Base-by-base conservation (phyloP, 1,140 invertebrate genomes). In the Stegodyphus mimosarum region DNA sequence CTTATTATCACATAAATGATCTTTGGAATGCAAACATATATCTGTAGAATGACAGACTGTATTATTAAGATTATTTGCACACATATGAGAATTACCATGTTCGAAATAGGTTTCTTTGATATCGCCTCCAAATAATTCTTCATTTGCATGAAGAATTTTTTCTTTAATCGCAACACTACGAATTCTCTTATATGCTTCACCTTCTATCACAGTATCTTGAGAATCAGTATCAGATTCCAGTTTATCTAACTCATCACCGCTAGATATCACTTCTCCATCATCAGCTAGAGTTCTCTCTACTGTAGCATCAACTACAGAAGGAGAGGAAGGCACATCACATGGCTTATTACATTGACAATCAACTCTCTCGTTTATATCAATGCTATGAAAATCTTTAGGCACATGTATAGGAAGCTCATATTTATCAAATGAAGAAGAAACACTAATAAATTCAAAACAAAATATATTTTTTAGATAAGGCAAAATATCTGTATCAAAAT, bases 111-210 rank as follows among this genome's bases (percentile, higher is more conserved):
- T 49, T 55, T 84, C 81, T 76, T 84, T 84, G 17, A 49, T 10
- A 55, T 17, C 60, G 5, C 33, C 74, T 52, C 72, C 75, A 74
- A 81, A 76, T 70, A 86, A 84, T 72, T 88, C 87, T 52, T 84
- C 70, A 81, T 88, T 88, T 17, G 87, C 88, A 67, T 76, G 74
- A n/a, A 88, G 66, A 18, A 88, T 87, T 73, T 87, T 89, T 83
- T 88, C 79, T 76, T 84, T 87, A 13, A 89, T 80, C 17, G 88
- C 88, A 64, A 89, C 84, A 64, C 88, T 88, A 15, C 88, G 67
- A 70, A 89, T 83, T 50, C 88, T 80, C 53, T 87, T 83, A 78
- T 87, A 89, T 55, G 87, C 78, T 76, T 87, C 83, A 48, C 87
- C 80, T 73, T 87, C 88, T 63, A 88, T 88, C 9, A 88, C 87